Evolutionary conservation across 2,113 vertebrate genomes (phyloP).

Genomic region (Charadrius vociferus): DNA sequence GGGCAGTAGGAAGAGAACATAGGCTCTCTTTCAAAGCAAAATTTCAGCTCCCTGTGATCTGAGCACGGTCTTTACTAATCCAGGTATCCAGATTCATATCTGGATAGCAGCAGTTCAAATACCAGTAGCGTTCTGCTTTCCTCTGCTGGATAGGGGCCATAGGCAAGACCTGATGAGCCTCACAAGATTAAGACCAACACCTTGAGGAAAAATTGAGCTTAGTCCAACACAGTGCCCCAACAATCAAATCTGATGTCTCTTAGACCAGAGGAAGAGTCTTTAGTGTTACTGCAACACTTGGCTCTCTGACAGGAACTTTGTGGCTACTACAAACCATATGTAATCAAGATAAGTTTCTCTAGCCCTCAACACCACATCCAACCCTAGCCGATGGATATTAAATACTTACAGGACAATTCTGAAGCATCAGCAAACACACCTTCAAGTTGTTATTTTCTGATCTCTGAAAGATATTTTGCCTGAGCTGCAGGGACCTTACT

Average conservation of each 20-base stretch:
- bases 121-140: not conserved
- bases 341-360: not conserved
- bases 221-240: not conserved
- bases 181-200: not conserved
- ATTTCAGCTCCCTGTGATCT: not conserved
- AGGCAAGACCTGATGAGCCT: not conserved
- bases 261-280: not conserved
- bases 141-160: not conserved
- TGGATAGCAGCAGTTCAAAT: not conserved
- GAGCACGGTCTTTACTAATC: not conserved
- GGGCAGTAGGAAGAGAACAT: not conserved
- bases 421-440: not conserved
- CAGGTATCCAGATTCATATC: not conserved
- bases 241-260: not conserved
- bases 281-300: not conserved
- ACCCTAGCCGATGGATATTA: not conserved
- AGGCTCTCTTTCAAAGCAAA: not conserved
- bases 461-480: not conserved
- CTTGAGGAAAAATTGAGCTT: not conserved
- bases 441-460: not conserved
- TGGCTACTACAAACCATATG: not conserved
- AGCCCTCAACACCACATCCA: not conserved
- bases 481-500: not conserved
- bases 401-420: not conserved
- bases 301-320: not conserved